Percentiles rank a stretch among this genome's conserved stretches.
Evolutionary conservation across 2,888 invertebrate genomes (phyloP).

Genomic region (Limnephilus lunatus): DNA sequence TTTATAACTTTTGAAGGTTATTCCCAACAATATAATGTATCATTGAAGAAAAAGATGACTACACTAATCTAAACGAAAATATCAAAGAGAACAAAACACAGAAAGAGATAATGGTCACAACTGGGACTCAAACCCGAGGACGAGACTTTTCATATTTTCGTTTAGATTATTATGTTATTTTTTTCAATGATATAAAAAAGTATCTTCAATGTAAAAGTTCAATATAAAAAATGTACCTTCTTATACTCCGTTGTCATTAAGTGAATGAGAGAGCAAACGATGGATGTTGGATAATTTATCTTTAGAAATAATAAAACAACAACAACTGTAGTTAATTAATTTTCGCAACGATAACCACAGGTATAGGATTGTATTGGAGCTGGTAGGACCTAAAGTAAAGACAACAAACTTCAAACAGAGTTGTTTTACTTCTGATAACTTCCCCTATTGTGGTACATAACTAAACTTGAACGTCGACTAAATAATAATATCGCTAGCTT

Average conservation of each 20-base stretch:
- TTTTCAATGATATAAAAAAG: neutral
- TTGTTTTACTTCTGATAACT: conserved; percentile 20
- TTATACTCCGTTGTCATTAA: neutral
- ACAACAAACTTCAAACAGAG: conserved; percentile 26
- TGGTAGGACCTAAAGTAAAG: neutral
- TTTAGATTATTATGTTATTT: no score
- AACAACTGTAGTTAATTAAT: neutral
- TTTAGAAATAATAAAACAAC: neutral
- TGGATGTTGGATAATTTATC: neutral
- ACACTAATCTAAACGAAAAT: no score
- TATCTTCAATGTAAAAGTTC: neutral
- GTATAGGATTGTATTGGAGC: neutral
- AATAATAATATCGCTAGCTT: neutral
- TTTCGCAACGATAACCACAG: conserved; percentile 2
- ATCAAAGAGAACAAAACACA: no score
- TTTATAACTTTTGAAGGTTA: no score
- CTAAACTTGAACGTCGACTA: neutral
- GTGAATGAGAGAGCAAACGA: neutral
- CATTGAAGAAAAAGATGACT: no score
- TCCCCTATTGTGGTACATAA: conserved; percentile 17
- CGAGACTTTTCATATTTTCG: no score
- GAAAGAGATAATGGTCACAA: no score
- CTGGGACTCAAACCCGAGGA: no score
- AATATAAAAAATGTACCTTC: neutral
- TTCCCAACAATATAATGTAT: no score